Evolutionary conservation across 2,797 vertebrate species (phyloP), one percentile per base, ranked within the genome.

Genomic region (Paguma larvata): DNA sequence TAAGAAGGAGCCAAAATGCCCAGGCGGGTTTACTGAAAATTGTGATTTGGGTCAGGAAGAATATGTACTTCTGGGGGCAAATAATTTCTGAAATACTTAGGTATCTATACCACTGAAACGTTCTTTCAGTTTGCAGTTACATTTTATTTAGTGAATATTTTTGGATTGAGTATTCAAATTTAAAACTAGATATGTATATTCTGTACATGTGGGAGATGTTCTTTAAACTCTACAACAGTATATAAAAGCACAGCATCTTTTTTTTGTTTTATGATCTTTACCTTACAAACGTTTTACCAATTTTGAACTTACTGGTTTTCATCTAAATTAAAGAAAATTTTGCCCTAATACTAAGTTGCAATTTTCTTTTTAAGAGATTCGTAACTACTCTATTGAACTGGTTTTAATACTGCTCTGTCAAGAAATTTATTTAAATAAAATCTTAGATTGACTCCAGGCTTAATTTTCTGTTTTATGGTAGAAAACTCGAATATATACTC

Each of bases 381-480:
- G 51, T n/a, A 82, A 6, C 59, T 84, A 53, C 32, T 65, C 95
- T 82, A 46, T 8, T 92, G 44, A 62, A 84, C n/a, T 85, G 12
- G 32, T 91, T 85, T 91, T 72, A 75, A 62, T 67, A 80, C 48
- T 85, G 3, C 18, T 94, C 46, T 41, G 25, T 18, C 34, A 72
- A 94, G 13, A 62, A 62, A 21, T 68, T 38, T 32, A 68, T 67
- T 82, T 75, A 92, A 94, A 67, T 70, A 80, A 27, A 51, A 16
- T 70, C 25, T 83, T 56, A 68, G 44, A 19, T 92, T 63, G n/a
- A 2, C 16, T 67, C 19, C 14, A 51, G 70, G 51, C 2, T 94
- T 92, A 91, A 63, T 56, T 92, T 94, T 97, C 62, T 97, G 27
- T 93, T 53, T 92, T 85, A 34, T 41, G 2, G 15, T 72, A 4